A percentile compares a stretch with the other conserved stretches of the same genome.
These are phyloP conservation scores for Elymnias hypermnestra DNA, from an alignment of 1,140 invertebrate genomes.

Conservation along the genomic window DNA sequence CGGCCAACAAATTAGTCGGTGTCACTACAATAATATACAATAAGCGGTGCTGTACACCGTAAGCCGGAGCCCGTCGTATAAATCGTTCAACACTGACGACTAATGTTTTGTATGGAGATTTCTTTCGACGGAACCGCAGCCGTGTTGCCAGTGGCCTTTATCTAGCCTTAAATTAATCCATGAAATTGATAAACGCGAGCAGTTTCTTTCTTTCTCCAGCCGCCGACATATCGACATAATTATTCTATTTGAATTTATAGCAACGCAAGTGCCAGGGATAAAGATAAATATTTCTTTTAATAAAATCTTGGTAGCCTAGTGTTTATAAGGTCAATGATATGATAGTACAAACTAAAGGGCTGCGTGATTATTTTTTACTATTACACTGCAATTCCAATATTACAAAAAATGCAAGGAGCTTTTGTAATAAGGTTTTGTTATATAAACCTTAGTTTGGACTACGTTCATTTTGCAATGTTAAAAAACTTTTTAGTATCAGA, in stretches of 20 bases:
- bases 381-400: too few relatives aligned
- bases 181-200: slow-evolving; percentile 61
- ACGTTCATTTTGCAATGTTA: too few relatives aligned
- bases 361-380: too few relatives aligned
- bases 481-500: too few relatives aligned
- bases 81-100: slow-evolving; percentile 67
- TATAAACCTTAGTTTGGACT: too few relatives aligned
- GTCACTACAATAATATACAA: slow-evolving; percentile 75
- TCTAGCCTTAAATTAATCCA: slow-evolving; percentile 71
- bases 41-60: slow-evolving; percentile 51
- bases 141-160: slow-evolving; percentile 61
- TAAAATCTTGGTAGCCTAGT: too few relatives aligned
- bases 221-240: slow-evolving; percentile 29
- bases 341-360: too few relatives aligned
- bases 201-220: slow-evolving; percentile 35
- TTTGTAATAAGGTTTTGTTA: too few relatives aligned
- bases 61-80: slow-evolving; percentile 55
- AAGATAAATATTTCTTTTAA: background rate
- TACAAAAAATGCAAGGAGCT: too few relatives aligned
- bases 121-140: slow-evolving; percentile 64
- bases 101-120: slow-evolving; percentile 76
- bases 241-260: slow-evolving; percentile 29
- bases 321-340: too few relatives aligned
- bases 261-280: slow-evolving; percentile 9
- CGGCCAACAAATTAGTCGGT: slow-evolving; percentile 72